A percentile compares a stretch with the other conserved stretches of the same genome.
Conservation (phyloP, 2,113 vertebrate species). For the Vidua macroura region DNA sequence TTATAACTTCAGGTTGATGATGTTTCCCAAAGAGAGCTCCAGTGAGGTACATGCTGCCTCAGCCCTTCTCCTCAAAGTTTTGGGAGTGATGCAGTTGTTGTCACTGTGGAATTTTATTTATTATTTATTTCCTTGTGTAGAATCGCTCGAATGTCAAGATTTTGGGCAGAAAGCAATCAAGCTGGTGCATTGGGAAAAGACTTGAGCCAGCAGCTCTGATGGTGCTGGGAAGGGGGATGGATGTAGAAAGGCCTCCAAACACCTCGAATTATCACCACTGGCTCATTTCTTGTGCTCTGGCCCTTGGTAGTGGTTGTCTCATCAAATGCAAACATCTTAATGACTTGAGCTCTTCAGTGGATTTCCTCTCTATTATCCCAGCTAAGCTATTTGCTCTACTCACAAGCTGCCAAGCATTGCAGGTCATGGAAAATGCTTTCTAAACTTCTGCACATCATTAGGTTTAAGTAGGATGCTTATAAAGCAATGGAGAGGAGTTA, state of each 20-base stretch:
- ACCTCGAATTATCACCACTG: neutral
- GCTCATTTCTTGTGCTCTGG: neutral
- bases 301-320: neutral
- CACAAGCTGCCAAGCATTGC: constrained; percentile 16
- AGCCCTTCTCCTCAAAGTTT: neutral
- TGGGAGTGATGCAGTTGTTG: neutral
- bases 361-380: constrained; percentile 51
- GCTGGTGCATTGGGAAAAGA: neutral
- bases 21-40: neutral
- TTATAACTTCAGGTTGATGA: neutral
- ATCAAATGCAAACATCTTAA: constrained; percentile 49
- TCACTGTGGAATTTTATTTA: neutral
- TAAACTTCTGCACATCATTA: constrained; percentile 43
- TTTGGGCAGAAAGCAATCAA: neutral
- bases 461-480: neutral
- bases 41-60: neutral
- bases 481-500: neutral
- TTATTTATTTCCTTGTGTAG: neutral
- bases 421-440: constrained; percentile 35
- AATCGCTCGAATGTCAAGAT: neutral
- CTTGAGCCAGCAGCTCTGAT: neutral
- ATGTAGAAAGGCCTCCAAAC: neutral
- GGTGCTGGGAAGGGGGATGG: neutral
- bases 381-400: constrained; percentile 51
- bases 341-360: constrained; percentile 40